Base-by-base conservation (phyloP, 1,140 invertebrate species). In the Drosophila santomea region DNA sequence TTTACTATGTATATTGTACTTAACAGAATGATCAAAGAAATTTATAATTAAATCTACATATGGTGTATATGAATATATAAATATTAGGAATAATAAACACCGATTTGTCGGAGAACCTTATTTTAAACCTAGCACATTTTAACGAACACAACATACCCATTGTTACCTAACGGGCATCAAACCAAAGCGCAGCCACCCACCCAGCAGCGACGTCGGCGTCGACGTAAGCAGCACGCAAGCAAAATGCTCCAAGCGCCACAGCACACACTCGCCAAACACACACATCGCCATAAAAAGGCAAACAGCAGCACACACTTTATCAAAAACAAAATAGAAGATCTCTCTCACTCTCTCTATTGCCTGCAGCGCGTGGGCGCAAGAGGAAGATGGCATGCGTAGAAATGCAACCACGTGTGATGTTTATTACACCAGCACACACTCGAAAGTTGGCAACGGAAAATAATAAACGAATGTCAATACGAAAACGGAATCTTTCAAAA, bases 381-480 rank as follows among this genome's bases (percentile, higher is more conserved):
- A 66, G 28, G 35, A 45, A 63, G 67, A 45, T 32, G 48, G 73
- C 61, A 25, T 72, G 57, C 38, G 28, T 76, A 79, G 63, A 79
- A 83, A 59, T 86, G 83, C 83, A 86, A 86, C 83, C 83, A 86
- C 83, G 83, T 86, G 83, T 86, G 79, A 83, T 86, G 78, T 86
- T 88, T 88, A 86, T 86, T 82, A 62, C 79, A 83, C 61, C 60
- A 63, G 59, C 41, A 76, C 48, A 58, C 51, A 28, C 44, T 52
- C 35, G 48, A 47, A 56, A 35, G 23, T 57, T 35, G 43, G 45
- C 59, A 67, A 55, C 44, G 54, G 35, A 64, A 56, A 61, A 76
- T 77, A 58, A 78, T 60, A 82, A 68, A 59, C 74, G 84, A 89
- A 89, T 78, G 80, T 89, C 73, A 84, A 89, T 84, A 74, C 77